Base-by-base conservation (phyloP, 2,888 invertebrate species). In the Phaonia tiefii region DNA sequence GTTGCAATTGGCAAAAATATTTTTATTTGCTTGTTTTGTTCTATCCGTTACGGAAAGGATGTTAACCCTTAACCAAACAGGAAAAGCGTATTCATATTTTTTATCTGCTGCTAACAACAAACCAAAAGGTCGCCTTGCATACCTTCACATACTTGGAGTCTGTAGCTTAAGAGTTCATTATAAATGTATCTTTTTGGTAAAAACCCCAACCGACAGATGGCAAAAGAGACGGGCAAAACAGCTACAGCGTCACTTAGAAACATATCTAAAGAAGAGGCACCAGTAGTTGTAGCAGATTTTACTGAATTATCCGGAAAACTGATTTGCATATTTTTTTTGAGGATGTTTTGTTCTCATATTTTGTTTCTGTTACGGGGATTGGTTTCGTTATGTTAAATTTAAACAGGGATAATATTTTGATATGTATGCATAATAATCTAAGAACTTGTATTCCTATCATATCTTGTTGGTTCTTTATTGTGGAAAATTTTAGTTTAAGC, bases 281-380 rank as follows among this genome's bases (percentile, higher is more conserved):
- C 17, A 49, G 49, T 39, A 39, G 49, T 10, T 22, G 49, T 15
- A 49, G 51, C 49, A 85, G 85, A 86, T 86, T 85, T 56, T 31
- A 25, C 10, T 1, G 17, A 13, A 70, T 13, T 46, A 13, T 39
- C 4, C 22, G 37, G 42, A 49, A 71, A 31, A 72, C 20, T 73
- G 71, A 81, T 81, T 81, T 78, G 81, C 81, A 81, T 81, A 81
- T 72, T 78, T 78, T 69, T 60, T 75, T 22, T 51, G 22, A 31
- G 31, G 31, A 22, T 54, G 7, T 56, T 26, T 22, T 56, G 4
- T n/a, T n/a, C 8, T 22, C 11, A 10, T 26, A 17, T 8, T 1
- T 63, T 3, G 13, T 25, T 15, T 39, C 4, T 54, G 11, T 54
- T 15, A 17, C 8, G 49, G 7, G n/a, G 15, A 17, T 15, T 15